Percentiles rank a stretch among this genome's conserved stretches.
These are phyloP conservation scores for Nomada ferruginata DNA, from an alignment of 2,888 invertebrate species.

Conservation along the genomic window DNA sequence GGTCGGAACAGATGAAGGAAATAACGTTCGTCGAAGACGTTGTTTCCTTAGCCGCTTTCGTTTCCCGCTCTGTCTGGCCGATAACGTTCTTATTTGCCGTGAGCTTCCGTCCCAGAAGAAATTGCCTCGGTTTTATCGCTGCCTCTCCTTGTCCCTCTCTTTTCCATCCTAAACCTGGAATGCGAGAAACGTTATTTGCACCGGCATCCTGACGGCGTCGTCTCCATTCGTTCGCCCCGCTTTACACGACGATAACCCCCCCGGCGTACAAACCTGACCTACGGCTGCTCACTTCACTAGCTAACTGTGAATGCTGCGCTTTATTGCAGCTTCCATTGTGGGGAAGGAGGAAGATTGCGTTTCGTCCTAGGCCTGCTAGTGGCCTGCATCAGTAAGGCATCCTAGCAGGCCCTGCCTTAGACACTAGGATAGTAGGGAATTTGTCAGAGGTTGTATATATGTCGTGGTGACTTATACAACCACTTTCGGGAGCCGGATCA, in stretches of 20 bases:
- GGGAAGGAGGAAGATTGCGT: no score
- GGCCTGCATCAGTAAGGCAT: no score
- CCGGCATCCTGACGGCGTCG: constrained; percentile 7
- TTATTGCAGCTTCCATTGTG: no score
- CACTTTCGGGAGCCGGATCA: no score
- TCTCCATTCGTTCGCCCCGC: constrained; percentile 22
- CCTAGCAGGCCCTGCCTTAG: no score
- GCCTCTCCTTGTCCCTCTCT: neutral
- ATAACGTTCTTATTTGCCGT: constrained; percentile 49
- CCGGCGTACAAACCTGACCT: constrained; percentile 10
- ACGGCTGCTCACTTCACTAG: neutral
- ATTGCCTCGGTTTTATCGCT: constrained; percentile 52
- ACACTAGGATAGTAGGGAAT: no score
- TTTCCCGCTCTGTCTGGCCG: neutral
- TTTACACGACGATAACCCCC: constrained; percentile 26
- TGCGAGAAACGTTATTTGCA: constrained; percentile 49
- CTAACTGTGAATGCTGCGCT: constrained; percentile 10
- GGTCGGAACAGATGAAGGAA: constrained; percentile 22
- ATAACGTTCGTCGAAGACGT: constrained; percentile 6
- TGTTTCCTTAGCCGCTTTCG: constrained; percentile 10
- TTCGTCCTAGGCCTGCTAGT: no score
- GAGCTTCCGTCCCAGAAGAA: constrained; percentile 45
- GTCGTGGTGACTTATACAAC: no score
- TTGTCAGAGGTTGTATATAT: no score
- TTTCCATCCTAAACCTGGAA: neutral